Base-by-base conservation (phyloP, 2,113 vertebrate genomes). In the Embiotoca jacksoni region DNA sequence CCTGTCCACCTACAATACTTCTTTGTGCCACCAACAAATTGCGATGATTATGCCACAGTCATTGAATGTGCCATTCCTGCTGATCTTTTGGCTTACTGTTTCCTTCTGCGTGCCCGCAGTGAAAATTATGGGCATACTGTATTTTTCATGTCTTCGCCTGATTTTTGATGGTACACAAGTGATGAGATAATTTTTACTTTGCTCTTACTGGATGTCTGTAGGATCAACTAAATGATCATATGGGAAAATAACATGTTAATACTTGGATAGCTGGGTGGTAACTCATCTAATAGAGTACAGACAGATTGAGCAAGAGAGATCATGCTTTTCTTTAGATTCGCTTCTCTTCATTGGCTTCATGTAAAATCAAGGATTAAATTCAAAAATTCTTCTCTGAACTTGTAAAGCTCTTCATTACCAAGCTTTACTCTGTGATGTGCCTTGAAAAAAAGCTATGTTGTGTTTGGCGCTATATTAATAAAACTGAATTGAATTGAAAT, bases 11-110 rank as follows among this genome's bases (percentile, higher is more conserved):
- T n/a, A 47, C n/a, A 68, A 23, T 3, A 57, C 11, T 47, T 56
- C 10, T 68, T 47, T 69, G 37, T 62, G 67, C 52, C 47, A 14
- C 33, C 23, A 59, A 55, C 36, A 78, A 71, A 78, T 54, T 73
- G 53, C 6, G 9, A 58, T 59, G 4, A 53, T 68, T 32, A 61
- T 65, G 54, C 54, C 5, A 33, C n/a, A 49, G 44, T 11, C 23
- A 39, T 36, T 37, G 11, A 10, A 0, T 33, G 16, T 41, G 15
- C 15, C 32, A 37, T 64, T 49, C 14, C 15, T 53, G 61, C 66
- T 72, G 49, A 66, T 67, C 49, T 4, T 65, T 64, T 64, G 11
- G 15, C 65, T 61, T 35, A 23, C 60, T 61, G 37, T 62, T 57
- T 60, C 58, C 53, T 39, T 14, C 2, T 23, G 6, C 61, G 56